Evolutionary conservation across 2,113 vertebrate genomes (phyloP), one percentile per base, ranked within the genome.

Genomic region (Epinephelus cyanopodus): DNA sequence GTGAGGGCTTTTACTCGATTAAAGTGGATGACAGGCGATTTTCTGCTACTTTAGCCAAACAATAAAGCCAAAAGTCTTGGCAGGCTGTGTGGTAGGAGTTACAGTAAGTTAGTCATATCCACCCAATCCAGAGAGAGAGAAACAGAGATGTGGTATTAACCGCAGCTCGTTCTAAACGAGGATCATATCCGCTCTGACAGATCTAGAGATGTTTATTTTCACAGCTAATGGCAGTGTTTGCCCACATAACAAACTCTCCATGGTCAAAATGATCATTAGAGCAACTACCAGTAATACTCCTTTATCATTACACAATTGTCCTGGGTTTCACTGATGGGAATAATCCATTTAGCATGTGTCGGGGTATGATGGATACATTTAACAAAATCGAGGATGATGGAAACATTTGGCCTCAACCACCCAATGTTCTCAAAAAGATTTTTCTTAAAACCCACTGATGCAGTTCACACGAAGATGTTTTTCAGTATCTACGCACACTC

Each of bases 21-120:
- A 88, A 81, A 87, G 86, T 85, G 77, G 88, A 87, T 87, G 83
- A 83, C 75, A 68, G 82, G 12, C n/a, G 52, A 81, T 88, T 88
- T 91, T 87, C 64, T 82, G 86, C 79, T 79, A 71, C 85, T 87
- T 87, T 71, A 69, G 67, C 81, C 74, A 77, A 90, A 86, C 79
- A 88, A 84, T 77, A 61, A 84, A 87, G 81, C 81, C 74, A 25
- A 64, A 90, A 77, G 33, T 69, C 74, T 83, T 85, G 81, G 85
- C 83, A 81, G 74, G 39, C 53, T 67, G 62, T 71, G 73, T 45
- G 47, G 48, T 58, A 25, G 79, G 70, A 89, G 75, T 83, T 88
- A 88, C 66, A 78, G 74, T 83, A 86, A 87, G 77, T 82, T 81
- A 85, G 74, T 80, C 74, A 77, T 45, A 85, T 37, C 53, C 54